Evolutionary conservation across 2,797 vertebrate genomes (phyloP), one percentile per base, ranked within the genome.

Genomic region (Bradypodion pumilum): DNA sequence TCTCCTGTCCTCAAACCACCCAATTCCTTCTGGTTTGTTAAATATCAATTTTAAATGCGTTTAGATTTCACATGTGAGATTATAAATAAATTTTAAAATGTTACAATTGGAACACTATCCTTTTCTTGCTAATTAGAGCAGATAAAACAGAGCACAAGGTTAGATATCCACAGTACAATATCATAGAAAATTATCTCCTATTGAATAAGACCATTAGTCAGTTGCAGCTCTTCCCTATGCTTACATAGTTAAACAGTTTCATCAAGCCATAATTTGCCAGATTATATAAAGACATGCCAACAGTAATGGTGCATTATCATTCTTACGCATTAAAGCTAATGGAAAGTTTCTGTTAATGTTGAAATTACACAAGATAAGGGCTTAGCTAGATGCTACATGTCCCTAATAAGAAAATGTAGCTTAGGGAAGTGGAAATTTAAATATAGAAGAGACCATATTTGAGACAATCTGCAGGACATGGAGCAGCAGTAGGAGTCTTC

Each of bases 301-400:
- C 59, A 85, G 60, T 44, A 80, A 74, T 74, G 78, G 59, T 35
- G 70, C 42, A 85, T 89, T 81, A 52, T 13, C 19, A 69, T 85
- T 81, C 81, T 73, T 80, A 60, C 2, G 85, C 87, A 82, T 29
- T 84, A 65, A 59, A 80, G 86, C 56, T 16, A 16, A 85, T 84
- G 35, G 80, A 81, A 86, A 86, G 74, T 73, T 44, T 85, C 2
- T n/a, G 81, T 65, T 83, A 85, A 66, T 79, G 87, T 89, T 87
- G 21, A 79, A 76, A 44, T 32, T 5, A 7, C 68, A 73, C 73
- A 87, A 56, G 40, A 79, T 78, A 13, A 86, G 21, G 62, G 2
- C 13, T 84, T 85, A 86, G 83, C 87, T 62, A 87, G 89, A 88
- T 46, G 8, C 72, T 78, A 78, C 60, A 72, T 49, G 40, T 42